Percentiles rank a stretch among this genome's conserved stretches.
Evolutionary conservation across 1,140 invertebrate species (phyloP).

Genomic region (Atopsyche davidsoni): DNA sequence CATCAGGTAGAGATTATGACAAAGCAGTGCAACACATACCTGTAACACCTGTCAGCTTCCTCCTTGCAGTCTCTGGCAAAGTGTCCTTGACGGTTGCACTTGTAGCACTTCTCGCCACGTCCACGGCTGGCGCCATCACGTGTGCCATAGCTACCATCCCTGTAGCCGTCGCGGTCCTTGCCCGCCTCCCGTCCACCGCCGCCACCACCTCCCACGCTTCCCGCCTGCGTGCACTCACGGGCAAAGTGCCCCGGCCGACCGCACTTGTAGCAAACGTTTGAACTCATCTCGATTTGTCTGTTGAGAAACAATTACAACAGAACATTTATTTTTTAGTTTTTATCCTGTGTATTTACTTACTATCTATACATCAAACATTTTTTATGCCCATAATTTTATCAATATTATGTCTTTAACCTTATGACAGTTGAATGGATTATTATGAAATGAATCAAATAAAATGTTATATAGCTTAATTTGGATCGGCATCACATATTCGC

Average conservation of each 20-base stretch:
- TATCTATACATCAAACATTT: no score
- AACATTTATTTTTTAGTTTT: no score
- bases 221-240: conserved; percentile 70
- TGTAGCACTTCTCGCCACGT: conserved; percentile 87
- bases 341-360: no score
- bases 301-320: no score
- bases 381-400: no score
- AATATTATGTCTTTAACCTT: no score
- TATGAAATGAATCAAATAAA: no score
- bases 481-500: no score
- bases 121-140: conserved; percentile 50
- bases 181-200: conserved; percentile 51
- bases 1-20: no score
- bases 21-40: no score
- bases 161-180: conserved; percentile 27
- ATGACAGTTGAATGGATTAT: no score
- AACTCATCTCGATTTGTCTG: conserved; percentile 53
- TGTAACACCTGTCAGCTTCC: conserved; percentile 78
- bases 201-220: conserved; percentile 49
- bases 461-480: no score
- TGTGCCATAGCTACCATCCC: conserved; percentile 28
- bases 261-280: conserved; percentile 84
- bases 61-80: conserved; percentile 89
- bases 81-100: conserved; percentile 89
- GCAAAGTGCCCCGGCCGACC: conserved; percentile 82